Base-by-base conservation (phyloP, 64 coral and sea anemone species). In the Dendrophyllia cribrosa region DNA sequence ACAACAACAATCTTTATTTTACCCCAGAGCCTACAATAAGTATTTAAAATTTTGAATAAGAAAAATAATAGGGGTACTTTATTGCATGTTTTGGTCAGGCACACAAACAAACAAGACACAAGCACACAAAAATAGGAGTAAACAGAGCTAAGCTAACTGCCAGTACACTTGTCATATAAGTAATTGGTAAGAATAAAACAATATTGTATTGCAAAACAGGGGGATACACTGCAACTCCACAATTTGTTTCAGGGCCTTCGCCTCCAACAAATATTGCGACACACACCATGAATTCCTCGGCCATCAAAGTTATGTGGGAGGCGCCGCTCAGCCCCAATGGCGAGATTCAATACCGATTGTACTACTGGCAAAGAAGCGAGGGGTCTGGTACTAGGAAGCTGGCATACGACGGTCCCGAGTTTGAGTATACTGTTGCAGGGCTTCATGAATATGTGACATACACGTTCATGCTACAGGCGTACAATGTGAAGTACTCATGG, bases 221-320 rank as follows among this genome's bases (percentile, higher is more conserved):
- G 2, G 34, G 34, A 34, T 34, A 34, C 34, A 34, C 34, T 34
- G 34, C 34, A 34, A 34, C 34, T 34, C 34, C 34, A 1, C 34
- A 34, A 34, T 34, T 34, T 34, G 34, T 81, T 63, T 5, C 45
- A 92, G 90, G 52, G 6, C 90, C 90, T 66, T 86, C 80, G n/a
- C 90, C 82, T 77, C 90, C 90, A 2, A 85, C 70, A 17, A 77
- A 92, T 51, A 8, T 92, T 49, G 9, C 9, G n/a, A 52, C 82
- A 51, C 24, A 74, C 17, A 92, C 62, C 50, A 9, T 92, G 9
- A 86, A 86, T 60, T 61, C 90, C 12, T 86, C 90, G 3, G 70
- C 80, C 34, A 62, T 92, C n/a, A 77, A 55, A 22, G 72, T 86
- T 15, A 77, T 70, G 4, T 92, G 90, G 90, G 13, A 52, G 5